Conservation (phyloP, 1,140 invertebrate genomes). For the Megalopta genalis region DNA sequence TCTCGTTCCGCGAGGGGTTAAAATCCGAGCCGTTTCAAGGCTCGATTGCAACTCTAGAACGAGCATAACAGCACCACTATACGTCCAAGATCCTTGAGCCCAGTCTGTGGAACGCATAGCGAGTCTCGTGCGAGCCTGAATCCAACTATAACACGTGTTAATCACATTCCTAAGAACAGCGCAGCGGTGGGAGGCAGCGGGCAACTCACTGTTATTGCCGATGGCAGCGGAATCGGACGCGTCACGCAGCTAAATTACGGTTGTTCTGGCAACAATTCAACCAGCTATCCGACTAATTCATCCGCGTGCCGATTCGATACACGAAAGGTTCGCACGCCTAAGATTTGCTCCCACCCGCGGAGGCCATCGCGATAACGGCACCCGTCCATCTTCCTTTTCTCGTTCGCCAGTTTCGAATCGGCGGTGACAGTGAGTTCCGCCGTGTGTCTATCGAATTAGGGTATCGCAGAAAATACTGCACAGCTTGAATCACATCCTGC, state of each 20-base stretch:
- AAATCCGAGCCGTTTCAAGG: no score
- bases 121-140: slow-evolving; percentile 26
- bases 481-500: not conserved
- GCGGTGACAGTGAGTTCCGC: not conserved
- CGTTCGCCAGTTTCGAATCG: not conserved
- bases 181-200: slow-evolving; percentile 16
- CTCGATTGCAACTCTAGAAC: no score
- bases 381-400: not conserved
- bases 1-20: no score
- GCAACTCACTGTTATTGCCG: slow-evolving; percentile 13
- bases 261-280: slow-evolving; percentile 41
- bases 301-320: not conserved
- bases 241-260: not conserved
- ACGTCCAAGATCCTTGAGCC: slow-evolving; percentile 33
- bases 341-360: not conserved
- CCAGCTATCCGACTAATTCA: not conserved
- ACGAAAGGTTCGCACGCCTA: not conserved
- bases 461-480: not conserved
- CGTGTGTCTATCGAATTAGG: not conserved
- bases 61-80: not conserved
- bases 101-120: slow-evolving; percentile 37
- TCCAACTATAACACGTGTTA: slow-evolving; percentile 34
- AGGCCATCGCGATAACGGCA: no score
- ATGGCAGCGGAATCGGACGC: slow-evolving; percentile 3
- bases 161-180: slow-evolving; percentile 27